Evolutionary conservation across 2,888 invertebrate genomes (phyloP), one percentile per base, ranked within the genome.

Genomic region (Polydrusus tereticollis): DNA sequence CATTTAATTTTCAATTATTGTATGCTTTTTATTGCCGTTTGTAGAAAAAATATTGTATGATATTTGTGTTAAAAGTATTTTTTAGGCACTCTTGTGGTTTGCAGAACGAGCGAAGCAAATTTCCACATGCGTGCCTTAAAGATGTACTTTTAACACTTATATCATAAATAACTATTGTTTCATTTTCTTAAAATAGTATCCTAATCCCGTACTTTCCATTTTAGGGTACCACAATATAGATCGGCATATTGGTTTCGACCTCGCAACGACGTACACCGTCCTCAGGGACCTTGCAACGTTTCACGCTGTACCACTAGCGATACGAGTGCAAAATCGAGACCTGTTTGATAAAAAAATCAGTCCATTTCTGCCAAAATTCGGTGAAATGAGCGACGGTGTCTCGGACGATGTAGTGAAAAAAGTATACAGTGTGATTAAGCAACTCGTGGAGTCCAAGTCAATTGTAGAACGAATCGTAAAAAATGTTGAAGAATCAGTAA

Each of bases 221-320:
- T 41, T 38, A 75, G 75, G 75, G 33, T 75, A 63, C 41, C 10
- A 45, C 10, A 73, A 69, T 26, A 29, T 65, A 21, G 70, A 75
- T 29, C 65, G 75, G 8, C 69, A 72, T 45, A 6, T 23, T 8
- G 75, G 75, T 18, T 72, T 72, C 63, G 58, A 69, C 26, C 21
- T 57, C 6, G 8, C 50, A 10, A 36, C 43, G 20, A 52, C 75
- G 6, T 23, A 64, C 16, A 18, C 41, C 16, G 29, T 75, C 43
- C 64, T 75, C 12, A 75, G 36, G 64, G 66, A 64, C 21, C 36
- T 75, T 20, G 72, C 75, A 38, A 60, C 69, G 0, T 72, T 75
- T 18, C 75, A 73, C 50, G 67, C 72, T 10, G 41, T 73, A 8
- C 67, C 69, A 10, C 41, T 73, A n/a, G 75, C 73, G 16, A 66